phyloP scores from a whole-genome alignment of 2,888 invertebrate species.

The Drosophila pullipes region DNA sequence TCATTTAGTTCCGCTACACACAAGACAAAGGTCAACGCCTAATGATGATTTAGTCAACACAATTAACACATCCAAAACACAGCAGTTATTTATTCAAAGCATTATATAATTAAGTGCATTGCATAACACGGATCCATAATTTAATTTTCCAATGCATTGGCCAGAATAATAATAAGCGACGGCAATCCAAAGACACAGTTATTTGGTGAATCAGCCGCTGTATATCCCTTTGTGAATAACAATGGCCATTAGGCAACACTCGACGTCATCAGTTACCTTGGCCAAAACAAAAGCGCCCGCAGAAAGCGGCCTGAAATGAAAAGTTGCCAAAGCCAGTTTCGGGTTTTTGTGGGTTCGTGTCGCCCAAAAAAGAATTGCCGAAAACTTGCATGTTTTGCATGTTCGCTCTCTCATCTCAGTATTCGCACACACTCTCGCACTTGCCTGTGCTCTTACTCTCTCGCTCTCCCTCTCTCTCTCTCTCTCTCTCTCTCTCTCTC shows the following conservation, averaged over 20 bases:
- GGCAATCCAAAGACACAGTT: slow-evolving; percentile 31
- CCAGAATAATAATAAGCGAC: slow-evolving; percentile 71
- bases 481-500: slow-evolving; percentile 30
- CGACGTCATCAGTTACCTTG: slow-evolving; percentile 84
- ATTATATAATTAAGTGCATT: slow-evolving; percentile 75
- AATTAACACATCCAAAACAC: slow-evolving; percentile 3
- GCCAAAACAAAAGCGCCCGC: slow-evolving; percentile 55
- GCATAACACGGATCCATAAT: slow-evolving; percentile 72
- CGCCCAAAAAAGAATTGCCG: slow-evolving; percentile 51
- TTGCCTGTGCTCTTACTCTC: slow-evolving; percentile 16
- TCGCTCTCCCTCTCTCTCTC: slow-evolving; percentile 13
- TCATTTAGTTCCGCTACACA: slow-evolving; percentile 59
- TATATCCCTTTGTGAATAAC: slow-evolving; percentile 77
- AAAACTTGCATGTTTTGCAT: slow-evolving; percentile 77
- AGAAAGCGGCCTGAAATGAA: slow-evolving; percentile 77
- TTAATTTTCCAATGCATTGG: slow-evolving; percentile 79
- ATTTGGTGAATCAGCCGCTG: slow-evolving; percentile 52
- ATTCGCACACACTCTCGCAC: slow-evolving; percentile 28
- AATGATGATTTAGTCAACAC: slow-evolving; percentile 26
- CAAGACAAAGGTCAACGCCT: slow-evolving; percentile 59
- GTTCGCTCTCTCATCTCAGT: slow-evolving; percentile 44
- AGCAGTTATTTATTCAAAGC: slow-evolving; percentile 30
- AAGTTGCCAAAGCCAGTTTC: slow-evolving; percentile 64
- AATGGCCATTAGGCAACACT: slow-evolving; percentile 74
- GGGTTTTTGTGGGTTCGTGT: slow-evolving; percentile 27